Conservation (phyloP, 1,140 invertebrate genomes). For the Lordiphosa mommai region DNA sequence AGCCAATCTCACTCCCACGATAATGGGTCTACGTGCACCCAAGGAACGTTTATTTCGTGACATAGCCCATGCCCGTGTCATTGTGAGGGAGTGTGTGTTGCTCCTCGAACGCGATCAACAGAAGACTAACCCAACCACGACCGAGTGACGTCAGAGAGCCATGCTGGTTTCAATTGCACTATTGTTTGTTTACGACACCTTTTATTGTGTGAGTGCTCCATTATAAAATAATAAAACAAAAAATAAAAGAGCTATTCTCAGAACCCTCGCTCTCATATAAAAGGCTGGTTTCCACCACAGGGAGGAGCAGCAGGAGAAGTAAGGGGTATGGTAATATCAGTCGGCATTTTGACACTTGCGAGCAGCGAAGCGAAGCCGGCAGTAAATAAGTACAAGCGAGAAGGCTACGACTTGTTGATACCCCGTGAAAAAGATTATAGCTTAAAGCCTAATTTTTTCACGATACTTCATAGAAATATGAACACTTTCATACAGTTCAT, state of each 20-base stretch:
- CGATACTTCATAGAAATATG: too few species aligned
- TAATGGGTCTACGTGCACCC: conserved; percentile 34
- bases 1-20: conserved; percentile 26
- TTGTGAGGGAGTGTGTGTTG: conserved; percentile 34
- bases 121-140: background rate
- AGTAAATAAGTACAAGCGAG: background rate
- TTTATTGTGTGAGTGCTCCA: conserved; percentile 18
- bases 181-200: background rate
- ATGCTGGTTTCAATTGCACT: conserved; percentile 7
- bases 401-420: background rate
- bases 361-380: conserved; percentile 30
- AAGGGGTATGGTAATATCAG: conserved; percentile 6
- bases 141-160: conserved; percentile 33
- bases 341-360: conserved; percentile 42
- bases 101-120: conserved; percentile 33
- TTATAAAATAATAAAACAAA: conserved; percentile 20
- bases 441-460: too few species aligned
- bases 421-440: too few species aligned
- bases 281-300: background rate
- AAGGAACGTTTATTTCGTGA: conserved; percentile 53
- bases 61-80: conserved; percentile 48
- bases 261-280: conserved; percentile 20
- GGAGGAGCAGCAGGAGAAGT: background rate
- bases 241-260: conserved; percentile 21
- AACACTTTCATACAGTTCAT: too few species aligned